A percentile compares a stretch with the other conserved stretches of the same genome.
phyloP scores from a whole-genome alignment of 2,113 vertebrate species.

The Anhinga rufa region DNA sequence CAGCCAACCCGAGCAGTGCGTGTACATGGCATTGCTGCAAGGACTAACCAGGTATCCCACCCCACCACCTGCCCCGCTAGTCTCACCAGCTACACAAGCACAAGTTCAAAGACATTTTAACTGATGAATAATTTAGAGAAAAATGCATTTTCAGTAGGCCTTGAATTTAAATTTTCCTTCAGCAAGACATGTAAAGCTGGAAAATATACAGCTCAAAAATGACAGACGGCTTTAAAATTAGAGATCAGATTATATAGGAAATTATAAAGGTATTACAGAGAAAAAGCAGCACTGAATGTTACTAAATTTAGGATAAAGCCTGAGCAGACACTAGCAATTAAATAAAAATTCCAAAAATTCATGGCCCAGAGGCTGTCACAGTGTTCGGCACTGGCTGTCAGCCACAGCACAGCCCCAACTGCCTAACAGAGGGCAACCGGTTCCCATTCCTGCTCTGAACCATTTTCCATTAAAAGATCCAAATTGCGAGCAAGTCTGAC shows the following conservation, averaged over 20 bases:
- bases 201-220: slow-evolving; percentile 12
- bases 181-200: slow-evolving; percentile 5
- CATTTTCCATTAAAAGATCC: neutral
- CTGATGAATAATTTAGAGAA: slow-evolving; percentile 52
- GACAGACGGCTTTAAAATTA: slow-evolving; percentile 54
- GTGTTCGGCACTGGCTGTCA: neutral
- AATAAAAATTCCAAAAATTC: slow-evolving; percentile 11
- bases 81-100: slow-evolving; percentile 16
- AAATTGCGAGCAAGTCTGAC: neutral
- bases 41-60: neutral
- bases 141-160: slow-evolving; percentile 41
- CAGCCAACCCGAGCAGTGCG: neutral
- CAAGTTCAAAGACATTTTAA: slow-evolving; percentile 45
- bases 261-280: slow-evolving; percentile 41
- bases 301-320: slow-evolving; percentile 44
- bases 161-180: slow-evolving; percentile 46
- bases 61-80: neutral
- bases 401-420: neutral
- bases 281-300: slow-evolving; percentile 6
- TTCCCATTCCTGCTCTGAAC: neutral
- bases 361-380: neutral
- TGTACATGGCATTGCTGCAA: neutral
- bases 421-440: neutral
- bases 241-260: slow-evolving; percentile 38
- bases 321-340: slow-evolving; percentile 41